A percentile compares a stretch with the other conserved stretches of the same genome.
phyloP scores from a whole-genome alignment of 1,140 invertebrate species.

The Prorops nasuta region DNA sequence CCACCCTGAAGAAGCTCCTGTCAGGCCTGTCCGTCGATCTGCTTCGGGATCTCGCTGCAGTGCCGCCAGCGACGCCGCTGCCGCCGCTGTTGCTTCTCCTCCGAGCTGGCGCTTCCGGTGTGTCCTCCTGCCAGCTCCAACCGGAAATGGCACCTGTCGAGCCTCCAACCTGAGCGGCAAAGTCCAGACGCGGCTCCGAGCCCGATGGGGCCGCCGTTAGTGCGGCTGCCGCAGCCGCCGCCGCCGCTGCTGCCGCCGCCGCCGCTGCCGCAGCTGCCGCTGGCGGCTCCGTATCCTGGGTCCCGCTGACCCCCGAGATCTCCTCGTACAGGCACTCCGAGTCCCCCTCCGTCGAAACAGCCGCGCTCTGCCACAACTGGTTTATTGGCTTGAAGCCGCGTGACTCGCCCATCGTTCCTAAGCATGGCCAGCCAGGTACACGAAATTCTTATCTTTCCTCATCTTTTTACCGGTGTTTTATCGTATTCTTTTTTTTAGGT shows the following conservation, averaged over 20 bases:
- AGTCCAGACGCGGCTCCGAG: slow-evolving; percentile 17
- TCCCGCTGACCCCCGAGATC: slow-evolving; percentile 45
- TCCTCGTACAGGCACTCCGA: slow-evolving; percentile 56
- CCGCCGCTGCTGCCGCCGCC: slow-evolving; percentile 6
- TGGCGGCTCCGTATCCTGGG: slow-evolving; percentile 33
- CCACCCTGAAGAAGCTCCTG: slow-evolving; percentile 40
- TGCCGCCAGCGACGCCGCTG: slow-evolving; percentile 8
- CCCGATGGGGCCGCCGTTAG: neutral
- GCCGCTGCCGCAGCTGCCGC: slow-evolving; percentile 3
- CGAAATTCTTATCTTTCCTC: no score
- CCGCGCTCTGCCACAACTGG: slow-evolving; percentile 46
- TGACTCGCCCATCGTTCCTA: slow-evolving; percentile 54
- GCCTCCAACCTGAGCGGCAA: slow-evolving; percentile 25
- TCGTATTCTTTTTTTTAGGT: no score
- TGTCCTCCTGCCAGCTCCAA: slow-evolving; percentile 25
- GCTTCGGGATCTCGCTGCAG: slow-evolving; percentile 17
- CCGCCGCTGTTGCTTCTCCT: slow-evolving; percentile 19
- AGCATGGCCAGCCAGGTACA: slow-evolving; percentile 23
- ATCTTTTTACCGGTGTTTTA: neutral
- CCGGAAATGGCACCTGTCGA: neutral
- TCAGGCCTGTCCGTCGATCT: slow-evolving; percentile 25
- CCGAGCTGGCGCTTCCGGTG: slow-evolving; percentile 19
- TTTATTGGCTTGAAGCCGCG: slow-evolving; percentile 56
- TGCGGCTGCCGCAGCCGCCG: slow-evolving; percentile 1
- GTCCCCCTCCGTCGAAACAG: slow-evolving; percentile 45